Evolutionary conservation across 2,797 vertebrate genomes (phyloP).

Genomic region (Peromyscus nudipes): DNA sequence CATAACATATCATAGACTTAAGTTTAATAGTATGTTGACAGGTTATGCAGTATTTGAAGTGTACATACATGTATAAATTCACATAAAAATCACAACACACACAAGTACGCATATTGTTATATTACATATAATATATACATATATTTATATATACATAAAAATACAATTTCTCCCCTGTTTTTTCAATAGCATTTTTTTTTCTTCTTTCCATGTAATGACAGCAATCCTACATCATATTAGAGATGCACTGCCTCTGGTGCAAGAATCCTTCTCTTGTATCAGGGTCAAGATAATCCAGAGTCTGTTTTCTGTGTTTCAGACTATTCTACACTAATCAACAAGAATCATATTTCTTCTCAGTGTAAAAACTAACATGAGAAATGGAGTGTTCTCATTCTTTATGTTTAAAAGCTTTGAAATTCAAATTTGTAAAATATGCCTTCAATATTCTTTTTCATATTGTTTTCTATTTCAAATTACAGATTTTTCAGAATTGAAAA

Average conservation of each 20-base stretch:
- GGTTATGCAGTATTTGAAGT: background rate
- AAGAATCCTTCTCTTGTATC: background rate
- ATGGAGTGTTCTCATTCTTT: conserved; percentile 13
- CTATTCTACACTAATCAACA: background rate
- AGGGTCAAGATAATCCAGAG: background rate
- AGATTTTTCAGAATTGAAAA: conserved; percentile 28
- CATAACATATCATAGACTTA: background rate
- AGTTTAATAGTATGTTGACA: background rate
- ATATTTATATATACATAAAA: background rate
- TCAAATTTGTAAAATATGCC: conserved; percentile 3
- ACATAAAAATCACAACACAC: background rate
- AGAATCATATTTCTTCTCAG: background rate
- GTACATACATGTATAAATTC: background rate
- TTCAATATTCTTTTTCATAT: conserved; percentile 47
- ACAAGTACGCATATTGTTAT: background rate
- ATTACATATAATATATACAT: background rate
- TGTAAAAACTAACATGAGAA: background rate
- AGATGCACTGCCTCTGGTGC: background rate
- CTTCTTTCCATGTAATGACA: background rate
- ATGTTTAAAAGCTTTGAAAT: conserved; percentile 53
- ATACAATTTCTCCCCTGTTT: background rate
- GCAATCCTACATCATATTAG: background rate
- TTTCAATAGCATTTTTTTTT: background rate
- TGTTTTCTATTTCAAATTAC: conserved; percentile 63
- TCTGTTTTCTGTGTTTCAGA: background rate